phyloP scores from a whole-genome alignment of 2,797 vertebrate genomes.

The Mus minutoides region DNA sequence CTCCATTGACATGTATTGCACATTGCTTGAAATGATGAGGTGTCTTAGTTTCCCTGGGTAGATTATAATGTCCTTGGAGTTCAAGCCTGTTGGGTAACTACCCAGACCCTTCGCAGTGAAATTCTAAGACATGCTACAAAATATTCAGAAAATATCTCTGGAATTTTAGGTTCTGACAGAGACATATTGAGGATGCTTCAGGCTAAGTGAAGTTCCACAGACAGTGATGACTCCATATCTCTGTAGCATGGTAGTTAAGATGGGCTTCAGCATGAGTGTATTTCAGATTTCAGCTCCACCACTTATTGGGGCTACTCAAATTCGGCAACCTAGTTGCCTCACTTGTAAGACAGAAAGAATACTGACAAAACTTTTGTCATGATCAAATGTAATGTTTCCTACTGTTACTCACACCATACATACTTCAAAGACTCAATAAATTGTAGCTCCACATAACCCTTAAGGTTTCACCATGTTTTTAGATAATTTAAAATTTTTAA shows the following conservation, averaged over 20 bases:
- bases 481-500: background rate
- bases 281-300: background rate
- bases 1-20: background rate
- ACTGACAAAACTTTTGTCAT: background rate
- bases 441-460: background rate
- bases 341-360: background rate
- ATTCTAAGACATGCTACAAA: background rate
- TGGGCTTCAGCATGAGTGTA: background rate
- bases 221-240: background rate
- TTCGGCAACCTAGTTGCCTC: background rate
- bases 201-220: background rate
- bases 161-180: background rate
- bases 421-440: constrained; percentile 41
- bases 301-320: background rate
- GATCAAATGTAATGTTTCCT: constrained; percentile 12
- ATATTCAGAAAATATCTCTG: background rate
- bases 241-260: background rate
- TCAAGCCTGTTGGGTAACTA: background rate
- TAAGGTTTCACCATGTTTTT: background rate
- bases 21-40: background rate
- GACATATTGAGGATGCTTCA: background rate
- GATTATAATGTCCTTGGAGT: background rate
- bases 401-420: background rate
- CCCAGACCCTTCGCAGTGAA: background rate
- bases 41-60: background rate